These are phyloP conservation scores for Adoxophyes honmai DNA, from an alignment of 1,140 invertebrate species.

Conservation along the genomic window DNA sequence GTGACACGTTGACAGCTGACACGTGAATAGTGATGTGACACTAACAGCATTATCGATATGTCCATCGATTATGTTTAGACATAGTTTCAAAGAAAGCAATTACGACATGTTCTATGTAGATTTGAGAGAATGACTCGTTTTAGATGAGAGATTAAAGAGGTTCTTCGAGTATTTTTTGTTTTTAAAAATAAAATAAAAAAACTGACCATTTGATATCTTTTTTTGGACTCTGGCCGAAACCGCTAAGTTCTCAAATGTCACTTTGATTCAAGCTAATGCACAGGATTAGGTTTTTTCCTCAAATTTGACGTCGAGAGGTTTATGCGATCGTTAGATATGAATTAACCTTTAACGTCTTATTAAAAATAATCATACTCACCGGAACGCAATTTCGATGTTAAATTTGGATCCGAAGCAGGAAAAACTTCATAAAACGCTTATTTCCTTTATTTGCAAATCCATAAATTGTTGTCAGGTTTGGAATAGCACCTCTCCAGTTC, in stretches of 20 bases:
- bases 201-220: too few relatives aligned
- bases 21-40: conserved; percentile 13
- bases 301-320: neutral
- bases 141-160: conserved; percentile 9
- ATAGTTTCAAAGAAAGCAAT: conserved; percentile 14
- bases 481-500: too few relatives aligned
- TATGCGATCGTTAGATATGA: neutral
- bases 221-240: neutral
- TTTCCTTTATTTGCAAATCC: too few relatives aligned
- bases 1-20: conserved; percentile 8
- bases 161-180: neutral
- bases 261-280: conserved; percentile 7
- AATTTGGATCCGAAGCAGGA: too few relatives aligned
- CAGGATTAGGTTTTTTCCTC: conserved; percentile 5
- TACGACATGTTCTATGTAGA: neutral
- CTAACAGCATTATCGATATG: conserved; percentile 2
- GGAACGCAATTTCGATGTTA: too few relatives aligned
- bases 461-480: too few relatives aligned
- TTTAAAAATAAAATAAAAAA: too few relatives aligned
- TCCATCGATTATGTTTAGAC: conserved; percentile 9
- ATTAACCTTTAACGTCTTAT: neutral
- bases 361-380: too few relatives aligned
- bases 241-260: conserved; percentile 7
- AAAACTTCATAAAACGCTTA: too few relatives aligned
- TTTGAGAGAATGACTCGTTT: conserved; percentile 3